Evolutionary conservation across 2,888 invertebrate species (phyloP), one percentile per base, ranked within the genome.

Genomic region (Parnassius apollo): DNA sequence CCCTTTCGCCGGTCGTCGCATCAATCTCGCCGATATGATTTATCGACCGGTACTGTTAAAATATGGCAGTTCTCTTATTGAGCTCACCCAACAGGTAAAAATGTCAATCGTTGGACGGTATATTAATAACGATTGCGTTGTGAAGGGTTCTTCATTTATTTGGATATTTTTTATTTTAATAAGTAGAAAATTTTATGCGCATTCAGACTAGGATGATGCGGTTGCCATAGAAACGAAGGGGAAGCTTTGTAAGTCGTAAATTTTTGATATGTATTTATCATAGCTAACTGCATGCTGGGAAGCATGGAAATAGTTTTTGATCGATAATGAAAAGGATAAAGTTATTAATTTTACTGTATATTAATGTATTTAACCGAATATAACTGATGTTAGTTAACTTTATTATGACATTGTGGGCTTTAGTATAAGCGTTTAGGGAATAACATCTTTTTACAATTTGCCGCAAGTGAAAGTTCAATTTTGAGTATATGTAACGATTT

Each of bases 1-100:
- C 81, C 83, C 84, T 83, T 81, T 82, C 78, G 74, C 70, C 67
- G 72, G 67, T 70, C 71, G 69, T 68, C 75, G 77, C 85, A 86
- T 86, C 83, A 85, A 86, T 86, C 83, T 84, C 80, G 76, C 70
- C 74, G 75, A 77, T 76, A 77, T 86, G 86, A 90, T 89, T 85
- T 86, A 89, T 88, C 73, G 77, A 71, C 73, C 67, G 69, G 72
- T 73, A 71, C 69, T 75, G 76, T 72, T 84, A 81, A 84, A 88
- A 85, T 86, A 85, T 80, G 81, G 76, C 73, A 73, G 72, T 69
- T 66, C 74, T 69, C 78, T 84, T 82, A 86, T 85, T 85, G 83
- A 83, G 74, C 76, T 67, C 62, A 69, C 69, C 70, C 76, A 75
- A 76, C 80, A 81, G 81, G 83, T 75, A 75, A 73, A 75, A 74